These are phyloP conservation scores for Etheostoma cragini DNA, from an alignment of 2,113 vertebrate species.

Conservation along the genomic window DNA sequence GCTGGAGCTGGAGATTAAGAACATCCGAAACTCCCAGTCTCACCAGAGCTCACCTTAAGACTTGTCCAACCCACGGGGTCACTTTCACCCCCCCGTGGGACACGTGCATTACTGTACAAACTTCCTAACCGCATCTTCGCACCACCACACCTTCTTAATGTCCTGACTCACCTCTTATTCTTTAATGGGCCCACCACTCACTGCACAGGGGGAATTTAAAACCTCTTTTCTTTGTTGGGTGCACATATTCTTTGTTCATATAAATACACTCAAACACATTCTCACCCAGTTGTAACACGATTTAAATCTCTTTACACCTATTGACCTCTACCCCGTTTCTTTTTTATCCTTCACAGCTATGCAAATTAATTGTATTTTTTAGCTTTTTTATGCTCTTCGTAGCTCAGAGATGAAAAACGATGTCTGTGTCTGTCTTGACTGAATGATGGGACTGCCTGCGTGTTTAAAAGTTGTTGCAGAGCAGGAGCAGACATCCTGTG, in stretches of 20 bases:
- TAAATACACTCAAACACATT: constrained; percentile 54
- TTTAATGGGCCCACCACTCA: constrained; percentile 18
- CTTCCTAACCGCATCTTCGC: constrained; percentile 3
- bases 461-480: constrained; percentile 42
- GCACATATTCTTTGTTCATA: constrained; percentile 55
- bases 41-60: constrained; percentile 73
- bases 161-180: constrained; percentile 20
- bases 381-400: constrained; percentile 51
- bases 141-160: constrained; percentile 3
- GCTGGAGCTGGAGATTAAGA: constrained; percentile 92
- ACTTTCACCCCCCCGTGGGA: constrained; percentile 29
- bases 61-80: neutral
- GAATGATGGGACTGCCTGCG: constrained; percentile 40
- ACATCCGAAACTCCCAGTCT: constrained; percentile 76
- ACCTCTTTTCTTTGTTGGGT: constrained; percentile 30
- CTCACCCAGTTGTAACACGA: constrained; percentile 11
- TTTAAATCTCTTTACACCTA: constrained; percentile 61
- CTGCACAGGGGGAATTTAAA: constrained; percentile 38
- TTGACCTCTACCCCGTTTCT: constrained; percentile 33
- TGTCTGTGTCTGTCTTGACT: constrained; percentile 51
- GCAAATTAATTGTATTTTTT: constrained; percentile 70
- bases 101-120: constrained; percentile 46
- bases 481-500: constrained; percentile 37
- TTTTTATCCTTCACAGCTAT: constrained; percentile 76
- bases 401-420: constrained; percentile 11